Evolutionary conservation across 2,797 vertebrate species (phyloP).

Genomic region (Nannoperca australis): DNA sequence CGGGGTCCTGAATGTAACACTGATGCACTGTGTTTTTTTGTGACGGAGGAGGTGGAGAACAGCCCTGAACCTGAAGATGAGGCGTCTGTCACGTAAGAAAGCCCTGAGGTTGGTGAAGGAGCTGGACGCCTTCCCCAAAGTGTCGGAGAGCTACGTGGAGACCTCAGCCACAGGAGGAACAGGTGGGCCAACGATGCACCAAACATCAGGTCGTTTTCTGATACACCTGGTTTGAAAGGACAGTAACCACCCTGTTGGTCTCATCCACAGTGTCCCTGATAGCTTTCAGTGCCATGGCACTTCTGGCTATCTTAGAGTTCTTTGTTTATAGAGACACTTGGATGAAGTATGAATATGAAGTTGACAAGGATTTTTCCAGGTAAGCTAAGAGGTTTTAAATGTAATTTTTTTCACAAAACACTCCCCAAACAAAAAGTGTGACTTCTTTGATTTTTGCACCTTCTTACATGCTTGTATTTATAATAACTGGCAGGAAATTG

Average conservation of each 20-base stretch:
- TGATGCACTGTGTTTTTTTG: not conserved
- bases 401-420: not conserved
- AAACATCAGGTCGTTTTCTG: not conserved
- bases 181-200: conserved; percentile 78
- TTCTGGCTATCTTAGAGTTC: conserved; percentile 95
- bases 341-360: conserved; percentile 98
- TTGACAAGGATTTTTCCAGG: conserved; percentile 98
- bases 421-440: not conserved
- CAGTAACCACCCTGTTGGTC: conserved; percentile 8
- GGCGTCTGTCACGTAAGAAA: conserved; percentile 94
- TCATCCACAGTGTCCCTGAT: conserved; percentile 90
- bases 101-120: conserved; percentile 95
- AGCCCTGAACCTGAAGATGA: conserved; percentile 86
- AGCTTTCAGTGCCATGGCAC: conserved; percentile 92
- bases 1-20: not conserved
- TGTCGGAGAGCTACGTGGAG: conserved; percentile 97
- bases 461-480: not conserved
- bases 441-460: not conserved
- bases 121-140: conserved; percentile 97
- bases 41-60: conserved; percentile 10
- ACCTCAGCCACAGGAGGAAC: conserved; percentile 94
- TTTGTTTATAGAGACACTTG: conserved; percentile 95
- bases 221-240: not conserved
- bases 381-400: conserved; percentile 54
- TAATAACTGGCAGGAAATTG: not conserved